Evolutionary conservation across 1,140 invertebrate species (phyloP).

Genomic region (Colletes gigas): DNA sequence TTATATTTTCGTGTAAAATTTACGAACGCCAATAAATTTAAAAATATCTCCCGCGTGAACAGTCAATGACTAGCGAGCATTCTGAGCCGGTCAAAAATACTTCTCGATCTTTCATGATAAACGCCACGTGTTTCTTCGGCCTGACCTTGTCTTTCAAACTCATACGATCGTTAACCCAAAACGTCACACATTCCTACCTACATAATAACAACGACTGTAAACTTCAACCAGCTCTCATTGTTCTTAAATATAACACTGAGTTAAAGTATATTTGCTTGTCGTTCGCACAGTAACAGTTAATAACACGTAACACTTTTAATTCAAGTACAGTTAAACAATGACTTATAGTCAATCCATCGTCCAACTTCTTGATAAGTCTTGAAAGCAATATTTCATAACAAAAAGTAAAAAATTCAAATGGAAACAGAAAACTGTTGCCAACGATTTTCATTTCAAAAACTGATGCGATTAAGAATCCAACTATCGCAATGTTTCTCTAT

Average conservation of each 20-base stretch:
- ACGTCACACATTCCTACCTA: background rate
- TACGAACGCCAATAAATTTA: background rate
- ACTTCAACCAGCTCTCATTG: background rate
- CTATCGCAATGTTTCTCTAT: too few species aligned
- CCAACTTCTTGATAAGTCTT: background rate
- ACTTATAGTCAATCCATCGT: background rate
- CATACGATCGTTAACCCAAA: slow-evolving; percentile 6
- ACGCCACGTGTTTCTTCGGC: slow-evolving; percentile 22
- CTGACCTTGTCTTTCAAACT: background rate
- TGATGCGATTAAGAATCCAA: too few species aligned
- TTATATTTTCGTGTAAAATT: too few species aligned
- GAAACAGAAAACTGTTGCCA: background rate
- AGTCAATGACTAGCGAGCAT: too few species aligned
- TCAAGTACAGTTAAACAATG: background rate
- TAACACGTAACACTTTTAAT: background rate
- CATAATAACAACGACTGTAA: background rate
- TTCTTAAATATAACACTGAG: background rate
- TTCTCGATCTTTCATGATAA: slow-evolving; percentile 18
- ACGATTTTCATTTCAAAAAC: too few species aligned
- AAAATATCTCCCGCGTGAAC: background rate
- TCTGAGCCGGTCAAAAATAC: background rate
- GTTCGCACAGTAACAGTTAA: background rate
- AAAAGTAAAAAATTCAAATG: too few species aligned
- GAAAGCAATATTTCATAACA: background rate
- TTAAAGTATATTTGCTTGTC: background rate